These are phyloP conservation scores for Aleiodes sp. DNA, from an alignment of 1,140 invertebrate genomes.

Conservation along the genomic window DNA sequence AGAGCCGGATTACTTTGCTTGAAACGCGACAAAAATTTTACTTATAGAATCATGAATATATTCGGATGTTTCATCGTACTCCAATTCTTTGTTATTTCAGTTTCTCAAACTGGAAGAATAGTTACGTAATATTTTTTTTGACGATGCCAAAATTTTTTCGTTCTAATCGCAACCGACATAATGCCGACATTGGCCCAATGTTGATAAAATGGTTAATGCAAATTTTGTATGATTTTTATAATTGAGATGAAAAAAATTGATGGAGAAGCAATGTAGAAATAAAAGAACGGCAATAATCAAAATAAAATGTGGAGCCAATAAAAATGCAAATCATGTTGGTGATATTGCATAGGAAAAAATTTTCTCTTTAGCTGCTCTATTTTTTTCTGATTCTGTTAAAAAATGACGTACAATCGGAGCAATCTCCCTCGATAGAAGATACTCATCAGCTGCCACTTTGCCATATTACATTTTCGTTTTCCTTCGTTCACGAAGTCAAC, in stretches of 20 bases:
- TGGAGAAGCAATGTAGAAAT: not conserved
- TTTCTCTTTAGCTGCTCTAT: not conserved
- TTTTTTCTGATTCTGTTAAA: not conserved
- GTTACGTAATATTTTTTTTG: not conserved
- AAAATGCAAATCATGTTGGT: slow-evolving; percentile 1
- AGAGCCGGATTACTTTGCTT: not conserved
- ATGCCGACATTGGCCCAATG: too few relatives aligned
- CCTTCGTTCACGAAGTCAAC: slow-evolving; percentile 5
- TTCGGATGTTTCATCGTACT: too few relatives aligned
- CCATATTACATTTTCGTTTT: slow-evolving; percentile 10
- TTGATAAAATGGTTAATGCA: too few relatives aligned
- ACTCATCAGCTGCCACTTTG: slow-evolving; percentile 11
- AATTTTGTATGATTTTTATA: not conserved
- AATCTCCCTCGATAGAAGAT: slow-evolving; percentile 3
- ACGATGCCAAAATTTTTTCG: not conserved
- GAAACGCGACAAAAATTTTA: not conserved
- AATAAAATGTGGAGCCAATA: slow-evolving; percentile 6
- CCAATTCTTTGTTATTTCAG: not conserved
- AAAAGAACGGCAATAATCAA: not conserved
- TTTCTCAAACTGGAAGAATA: not conserved
- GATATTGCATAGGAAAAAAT: slow-evolving; percentile 1
- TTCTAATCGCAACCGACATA: too few relatives aligned
- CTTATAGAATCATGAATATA: too few relatives aligned
- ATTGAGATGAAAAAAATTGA: not conserved
- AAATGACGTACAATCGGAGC: slow-evolving; percentile 9